Base-by-base conservation (phyloP, 2,888 invertebrate species). In the Invenusta paracnida region DNA sequence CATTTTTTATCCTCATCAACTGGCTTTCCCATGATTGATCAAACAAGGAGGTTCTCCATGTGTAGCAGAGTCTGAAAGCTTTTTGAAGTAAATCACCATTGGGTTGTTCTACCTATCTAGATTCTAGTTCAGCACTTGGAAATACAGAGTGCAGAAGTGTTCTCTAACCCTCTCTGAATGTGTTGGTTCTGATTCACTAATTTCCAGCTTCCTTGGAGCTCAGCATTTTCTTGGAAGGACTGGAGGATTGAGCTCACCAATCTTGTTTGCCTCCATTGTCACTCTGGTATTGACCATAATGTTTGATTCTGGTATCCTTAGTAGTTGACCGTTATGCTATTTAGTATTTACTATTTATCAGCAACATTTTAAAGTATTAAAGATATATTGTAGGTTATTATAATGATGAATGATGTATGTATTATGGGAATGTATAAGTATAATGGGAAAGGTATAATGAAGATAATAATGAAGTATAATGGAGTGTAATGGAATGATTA, bases 231-330 rank as follows among this genome's bases (percentile, higher is more conserved):
- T 73, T 23, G 17, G 73, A 13, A 73, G 11, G 25, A 73, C 73
- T 73, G 73, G 25, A 73, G 73, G 27, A 73, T 73, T 73, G 73
- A 73, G 73, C 23, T 73, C 27, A 25, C 27, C 73, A 73, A 73
- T 73, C 73, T 73, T 73, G 73, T 73, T 73, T 73, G 73, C 73
- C 73, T 73, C 17, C 73, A 73, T 73, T 73, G 73, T 73, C 73
- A 73, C 48, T 48, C 48, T 48, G 48, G 48, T 48, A n/a, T n/a
- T n/a, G n/a, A n/a, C n/a, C n/a, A n/a, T n/a, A n/a, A n/a, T n/a
- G n/a, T n/a, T n/a, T n/a, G n/a, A n/a, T n/a, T n/a, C n/a, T n/a
- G n/a, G n/a, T n/a, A n/a, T n/a, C n/a, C n/a, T n/a, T n/a, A n/a
- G n/a, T n/a, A n/a, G n/a, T n/a, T n/a, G n/a, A n/a, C n/a, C n/a